Base-by-base conservation (phyloP, 1,140 invertebrate genomes). In the Acromyrmex echinatior region DNA sequence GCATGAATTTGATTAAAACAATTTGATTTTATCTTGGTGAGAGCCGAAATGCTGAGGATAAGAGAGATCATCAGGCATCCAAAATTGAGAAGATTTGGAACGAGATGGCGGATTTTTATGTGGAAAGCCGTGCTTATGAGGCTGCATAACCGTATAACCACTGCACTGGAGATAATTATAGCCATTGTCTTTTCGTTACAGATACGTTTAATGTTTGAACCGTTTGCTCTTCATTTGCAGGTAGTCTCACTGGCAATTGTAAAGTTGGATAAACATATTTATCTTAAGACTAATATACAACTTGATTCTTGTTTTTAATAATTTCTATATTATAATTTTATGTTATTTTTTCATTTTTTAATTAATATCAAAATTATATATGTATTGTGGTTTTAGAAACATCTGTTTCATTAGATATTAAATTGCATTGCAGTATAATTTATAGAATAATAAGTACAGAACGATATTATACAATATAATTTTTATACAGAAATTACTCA, bases 181-280 rank as follows among this genome's bases (percentile, higher is more conserved):
- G 85, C 91, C 0, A 78, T 92, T 35, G 63, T 90, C 45, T 81
- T 90, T 66, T 86, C 82, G 3, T 14, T 91, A 12, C 90, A 92
- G 68, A 92, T 92, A 73, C 91, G 90, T 65, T 65, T 92, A 7
- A 90, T 92, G 18, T 92, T 91, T 31, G 82, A 91, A 14, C 90
- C 91, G 0, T 35, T 62, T 10, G 87, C 86, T 53, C 74, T 88
- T 63, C 21, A 76, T 56, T 21, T 35, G 1, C 74, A 86, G 74
- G 82, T 85, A 76, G 58, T 21, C 16, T 10, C 35, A 56, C 1
- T 70, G 14, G 2, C n/a, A 70, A 25, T 80, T 9, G 14, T 25
- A 70, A 68, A 39, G 10, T 81, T 14, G 4, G 9, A 31, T 65
- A n/a, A 49, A 66, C 18, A 6, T 35, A 62, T 62, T 65, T 65